Evolutionary conservation across 2,888 invertebrate genomes (phyloP), one percentile per base, ranked within the genome.

Genomic region (Drosophila meridiana): DNA sequence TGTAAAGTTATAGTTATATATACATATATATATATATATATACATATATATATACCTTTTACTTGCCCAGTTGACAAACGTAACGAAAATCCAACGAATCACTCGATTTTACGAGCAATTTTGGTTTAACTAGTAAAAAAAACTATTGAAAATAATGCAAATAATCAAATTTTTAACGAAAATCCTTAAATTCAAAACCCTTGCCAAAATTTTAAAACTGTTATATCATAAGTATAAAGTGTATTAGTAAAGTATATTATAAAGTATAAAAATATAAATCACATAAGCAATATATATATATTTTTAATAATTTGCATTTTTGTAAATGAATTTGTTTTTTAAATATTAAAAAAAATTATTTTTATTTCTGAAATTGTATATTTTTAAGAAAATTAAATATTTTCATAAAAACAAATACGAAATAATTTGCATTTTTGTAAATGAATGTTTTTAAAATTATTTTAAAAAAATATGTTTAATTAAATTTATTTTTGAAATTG

Each of bases 1-100:
- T 20, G 1, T 20, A 20, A 20, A 20, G 20, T 20, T 63, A 61
- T 38, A 59, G 58, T 58, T 34, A 60, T 26, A 57, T 48, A 47
- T 40, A 63, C 42, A 52, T 50, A 59, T 32, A 36, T 57, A 70
- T 14, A 9, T 40, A 40, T 28, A 28, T 40, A 30, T 40, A 30
- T 40, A 14, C 14, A 8, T 55, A 36, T 30, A 3, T n/a, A 42
- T 42, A 30, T 11, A 40, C 14, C 13, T 57, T 57, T 36, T 50
- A 65, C 30, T 42, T 59, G 63, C 77, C 74, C 78, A 78, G 42
- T 78, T 78, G 78, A 78, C 78, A 78, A 78, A 52, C 56, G 8
- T 13, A 66, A 53, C 57, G 62, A 60, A 60, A 53, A 36, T 73
- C 62, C 65, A 73, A 77, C 78, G 78, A 76, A 65, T 38, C 34